Conservation (phyloP, 2,113 vertebrate species). For the Mungos mungo region DNA sequence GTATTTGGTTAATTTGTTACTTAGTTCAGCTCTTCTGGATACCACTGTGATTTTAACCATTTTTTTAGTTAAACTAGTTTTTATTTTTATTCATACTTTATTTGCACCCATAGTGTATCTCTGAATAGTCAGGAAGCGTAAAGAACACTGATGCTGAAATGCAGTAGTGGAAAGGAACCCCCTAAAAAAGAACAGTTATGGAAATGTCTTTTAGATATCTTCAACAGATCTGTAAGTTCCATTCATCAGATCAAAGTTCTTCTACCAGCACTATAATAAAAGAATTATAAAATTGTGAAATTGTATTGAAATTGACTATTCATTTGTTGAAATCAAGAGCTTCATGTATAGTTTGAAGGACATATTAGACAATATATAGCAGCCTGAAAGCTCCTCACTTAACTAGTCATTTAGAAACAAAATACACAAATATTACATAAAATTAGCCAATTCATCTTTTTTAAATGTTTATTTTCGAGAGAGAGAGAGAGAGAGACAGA, state of each 20-base stretch:
- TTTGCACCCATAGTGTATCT: not conserved
- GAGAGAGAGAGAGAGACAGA: no score
- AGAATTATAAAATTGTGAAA: not conserved
- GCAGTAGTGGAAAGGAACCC: not conserved
- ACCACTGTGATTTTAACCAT: not conserved
- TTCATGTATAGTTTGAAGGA: not conserved
- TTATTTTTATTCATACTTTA: conserved; percentile 14
- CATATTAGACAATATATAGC: not conserved
- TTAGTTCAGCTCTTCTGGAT: not conserved
- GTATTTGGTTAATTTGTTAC: not conserved
- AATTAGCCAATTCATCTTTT: not conserved
- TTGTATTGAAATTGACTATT: conserved; percentile 12
- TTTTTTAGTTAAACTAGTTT: not conserved
- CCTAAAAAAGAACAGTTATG: not conserved
- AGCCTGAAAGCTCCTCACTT: not conserved
- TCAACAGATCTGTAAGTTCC: not conserved
- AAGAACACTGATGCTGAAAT: not conserved
- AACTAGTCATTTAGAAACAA: conserved; percentile 25
- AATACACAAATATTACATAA: not conserved
- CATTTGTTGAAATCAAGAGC: conserved; percentile 20
- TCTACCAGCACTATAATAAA: conserved; percentile 9
- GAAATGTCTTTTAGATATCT: not conserved
- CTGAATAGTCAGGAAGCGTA: not conserved
- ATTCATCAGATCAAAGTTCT: conserved; percentile 22
- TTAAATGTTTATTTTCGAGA: no score